Evolutionary conservation across 2,888 invertebrate genomes (phyloP).

Genomic region (Biston betularia): DNA sequence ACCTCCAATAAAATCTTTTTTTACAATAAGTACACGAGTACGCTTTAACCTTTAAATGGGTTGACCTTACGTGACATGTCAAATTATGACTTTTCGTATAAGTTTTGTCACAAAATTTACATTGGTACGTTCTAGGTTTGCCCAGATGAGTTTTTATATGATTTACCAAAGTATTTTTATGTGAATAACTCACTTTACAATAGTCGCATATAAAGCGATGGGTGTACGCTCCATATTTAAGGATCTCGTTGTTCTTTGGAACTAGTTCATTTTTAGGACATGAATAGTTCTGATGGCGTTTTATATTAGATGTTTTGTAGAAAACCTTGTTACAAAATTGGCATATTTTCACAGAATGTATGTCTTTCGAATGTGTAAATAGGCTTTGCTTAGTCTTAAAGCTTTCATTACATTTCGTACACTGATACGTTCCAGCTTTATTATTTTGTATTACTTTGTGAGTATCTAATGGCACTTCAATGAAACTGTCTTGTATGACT

Average conservation of each 20-base stretch:
- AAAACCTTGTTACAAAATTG: background rate
- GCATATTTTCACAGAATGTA: background rate
- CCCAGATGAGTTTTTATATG: slow-evolving; percentile 1
- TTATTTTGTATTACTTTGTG: background rate
- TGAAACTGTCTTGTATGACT: background rate
- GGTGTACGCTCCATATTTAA: slow-evolving; percentile 1
- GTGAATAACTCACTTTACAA: slow-evolving; percentile 4
- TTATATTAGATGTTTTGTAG: slow-evolving; percentile 3
- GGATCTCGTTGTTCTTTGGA: background rate
- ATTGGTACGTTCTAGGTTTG: background rate
- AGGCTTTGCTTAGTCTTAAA: background rate
- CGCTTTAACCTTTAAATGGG: background rate
- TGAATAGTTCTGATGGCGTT: background rate
- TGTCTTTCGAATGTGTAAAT: background rate
- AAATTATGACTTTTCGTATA: background rate
- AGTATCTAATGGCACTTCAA: background rate
- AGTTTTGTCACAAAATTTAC: slow-evolving; percentile 1
- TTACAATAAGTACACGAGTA: background rate
- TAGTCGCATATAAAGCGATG: slow-evolving; percentile 10
- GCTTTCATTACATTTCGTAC: background rate
- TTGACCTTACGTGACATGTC: background rate
- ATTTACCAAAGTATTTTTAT: background rate
- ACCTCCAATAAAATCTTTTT: slow-evolving; percentile 2
- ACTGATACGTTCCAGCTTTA: background rate
- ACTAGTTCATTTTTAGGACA: background rate